A percentile compares a stretch with the other conserved stretches of the same genome.
phyloP scores from a whole-genome alignment of 2,113 vertebrate species.

The Haplotaxodon microlepis region DNA sequence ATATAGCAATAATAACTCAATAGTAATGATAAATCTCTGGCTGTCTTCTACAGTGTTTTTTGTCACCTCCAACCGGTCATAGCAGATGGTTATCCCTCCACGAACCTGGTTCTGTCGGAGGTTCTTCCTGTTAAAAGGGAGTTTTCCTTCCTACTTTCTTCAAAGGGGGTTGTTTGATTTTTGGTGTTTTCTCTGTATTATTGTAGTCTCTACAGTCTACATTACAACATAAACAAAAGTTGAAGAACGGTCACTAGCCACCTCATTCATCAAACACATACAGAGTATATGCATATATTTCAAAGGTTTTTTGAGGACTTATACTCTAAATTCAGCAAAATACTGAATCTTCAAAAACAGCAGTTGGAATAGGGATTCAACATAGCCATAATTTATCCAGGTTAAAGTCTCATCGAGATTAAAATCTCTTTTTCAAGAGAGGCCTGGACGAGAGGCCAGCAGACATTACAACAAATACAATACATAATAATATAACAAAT shows the following conservation, averaged over 20 bases:
- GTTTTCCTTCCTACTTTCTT: background rate
- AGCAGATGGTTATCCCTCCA: background rate
- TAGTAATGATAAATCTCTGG: background rate
- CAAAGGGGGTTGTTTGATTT: background rate
- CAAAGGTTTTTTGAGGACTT: rapidly evolving
- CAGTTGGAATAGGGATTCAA: background rate
- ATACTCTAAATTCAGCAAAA: rapidly evolving
- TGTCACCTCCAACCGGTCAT: rapidly evolving
- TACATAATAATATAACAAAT: background rate
- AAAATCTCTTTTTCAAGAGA: background rate
- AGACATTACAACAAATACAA: rapidly evolving
- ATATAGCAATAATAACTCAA: background rate
- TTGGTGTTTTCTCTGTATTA: background rate
- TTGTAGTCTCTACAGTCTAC: background rate
- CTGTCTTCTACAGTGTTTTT: background rate
- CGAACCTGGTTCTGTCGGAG: rapidly evolving
- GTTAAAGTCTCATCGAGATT: background rate
- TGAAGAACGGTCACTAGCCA: background rate
- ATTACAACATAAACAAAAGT: background rate
- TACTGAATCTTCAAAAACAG: background rate
- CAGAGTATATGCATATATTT: background rate
- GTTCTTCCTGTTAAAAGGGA: background rate
- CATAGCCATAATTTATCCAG: rapidly evolving
- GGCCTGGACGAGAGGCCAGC: rapidly evolving
- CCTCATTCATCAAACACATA: background rate